phyloP scores from a whole-genome alignment of 2,797 vertebrate genomes.

The Enteromius viviparus region DNA sequence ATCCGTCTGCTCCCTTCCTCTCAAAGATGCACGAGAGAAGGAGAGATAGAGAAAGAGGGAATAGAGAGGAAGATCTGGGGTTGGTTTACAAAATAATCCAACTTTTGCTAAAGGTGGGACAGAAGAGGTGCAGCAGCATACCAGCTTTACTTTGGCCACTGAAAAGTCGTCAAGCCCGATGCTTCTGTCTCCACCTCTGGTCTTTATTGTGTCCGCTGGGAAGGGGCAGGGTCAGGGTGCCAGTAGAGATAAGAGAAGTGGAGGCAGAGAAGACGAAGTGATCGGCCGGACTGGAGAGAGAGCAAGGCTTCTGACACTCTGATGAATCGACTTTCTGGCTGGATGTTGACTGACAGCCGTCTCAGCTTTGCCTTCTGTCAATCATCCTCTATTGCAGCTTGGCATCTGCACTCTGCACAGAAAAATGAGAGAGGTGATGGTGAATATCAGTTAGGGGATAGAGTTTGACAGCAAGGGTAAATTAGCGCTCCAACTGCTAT shows the following conservation, averaged over 20 bases:
- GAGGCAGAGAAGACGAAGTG: constrained; percentile 54
- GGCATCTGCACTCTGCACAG: constrained; percentile 70
- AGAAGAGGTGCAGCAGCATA: constrained; percentile 79
- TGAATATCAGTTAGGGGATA: constrained; percentile 71
- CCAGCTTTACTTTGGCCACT: constrained; percentile 62
- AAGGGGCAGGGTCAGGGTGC: constrained; percentile 55
- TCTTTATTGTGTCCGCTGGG: constrained; percentile 26
- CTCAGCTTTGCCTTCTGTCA: constrained; percentile 83
- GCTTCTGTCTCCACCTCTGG: constrained; percentile 38
- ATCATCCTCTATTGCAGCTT: constrained; percentile 83
- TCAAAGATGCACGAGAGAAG: constrained; percentile 47
- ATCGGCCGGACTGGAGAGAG: constrained; percentile 33
- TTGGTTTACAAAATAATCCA: constrained; percentile 61
- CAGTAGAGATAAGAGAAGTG: constrained; percentile 66
- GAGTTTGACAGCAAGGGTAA: constrained; percentile 65
- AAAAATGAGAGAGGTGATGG: constrained; percentile 74
- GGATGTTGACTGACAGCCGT: constrained; percentile 77
- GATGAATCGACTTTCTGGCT: constrained; percentile 73
- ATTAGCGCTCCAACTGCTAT: constrained; percentile 59
- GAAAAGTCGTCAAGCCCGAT: constrained; percentile 12
- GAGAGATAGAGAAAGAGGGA: not conserved
- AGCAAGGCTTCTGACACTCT: constrained; percentile 64
- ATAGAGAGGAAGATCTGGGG: not conserved
- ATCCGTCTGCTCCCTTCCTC: constrained; percentile 52
- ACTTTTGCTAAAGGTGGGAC: constrained; percentile 65